Percentiles rank a stretch among this genome's conserved stretches.
These are phyloP conservation scores for Pterostichus madidus DNA, from an alignment of 2,888 invertebrate species.

Conservation along the genomic window DNA sequence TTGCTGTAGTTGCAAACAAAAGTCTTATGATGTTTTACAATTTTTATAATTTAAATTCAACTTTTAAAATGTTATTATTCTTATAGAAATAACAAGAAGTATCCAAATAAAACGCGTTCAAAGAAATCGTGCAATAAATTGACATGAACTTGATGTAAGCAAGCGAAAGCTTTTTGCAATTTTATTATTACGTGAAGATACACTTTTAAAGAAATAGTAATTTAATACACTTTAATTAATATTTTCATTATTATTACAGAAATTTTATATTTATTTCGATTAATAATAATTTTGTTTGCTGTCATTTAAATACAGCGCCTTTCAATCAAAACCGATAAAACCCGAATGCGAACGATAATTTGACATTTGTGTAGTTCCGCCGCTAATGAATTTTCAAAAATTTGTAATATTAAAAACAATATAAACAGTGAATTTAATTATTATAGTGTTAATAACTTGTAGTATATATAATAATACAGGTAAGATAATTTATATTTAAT, in stretches of 20 bases:
- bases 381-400: not conserved
- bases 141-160: too few species aligned
- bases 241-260: slow-evolving; percentile 30
- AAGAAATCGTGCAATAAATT: too few species aligned
- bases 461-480: not conserved
- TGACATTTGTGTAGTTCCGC: slow-evolving; percentile 26
- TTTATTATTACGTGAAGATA: not conserved
- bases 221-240: not conserved
- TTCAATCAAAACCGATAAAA: not conserved
- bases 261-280: not conserved
- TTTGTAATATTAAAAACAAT: not conserved
- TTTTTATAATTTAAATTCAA: not conserved
- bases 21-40: not conserved
- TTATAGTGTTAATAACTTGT: not conserved
- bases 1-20: not conserved
- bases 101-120: too few species aligned
- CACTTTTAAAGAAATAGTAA: not conserved
- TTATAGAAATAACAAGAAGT: too few species aligned
- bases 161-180: too few species aligned
- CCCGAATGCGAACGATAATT: not conserved
- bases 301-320: not conserved
- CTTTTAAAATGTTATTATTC: too few species aligned
- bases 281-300: not conserved
- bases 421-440: not conserved
- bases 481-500: not conserved